Evolutionary conservation across 2,888 invertebrate genomes (phyloP), one percentile per base, ranked within the genome.

Genomic region (Eupithecia inturbata): DNA sequence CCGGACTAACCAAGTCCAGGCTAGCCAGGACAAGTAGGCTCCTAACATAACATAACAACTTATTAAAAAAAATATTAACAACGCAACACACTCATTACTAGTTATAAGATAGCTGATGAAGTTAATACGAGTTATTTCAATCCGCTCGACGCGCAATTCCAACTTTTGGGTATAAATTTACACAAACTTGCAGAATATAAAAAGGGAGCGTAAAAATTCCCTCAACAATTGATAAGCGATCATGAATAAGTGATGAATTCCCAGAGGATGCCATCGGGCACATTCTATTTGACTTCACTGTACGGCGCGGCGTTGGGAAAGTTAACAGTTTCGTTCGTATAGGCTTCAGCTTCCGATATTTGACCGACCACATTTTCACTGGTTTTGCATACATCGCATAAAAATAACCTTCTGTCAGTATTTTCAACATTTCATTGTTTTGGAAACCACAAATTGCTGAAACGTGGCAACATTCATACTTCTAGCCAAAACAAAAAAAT

Each of bases 231-330:
- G 67, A 74, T 75, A 70, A 73, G 71, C 73, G 73, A 75, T 77
- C 77, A 76, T 78, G 79, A 79, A 78, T 79, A 79, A 78, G 71
- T 60, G 70, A 79, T 78, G 74, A 72, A 67, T 69, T 72, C 41
- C 69, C 66, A 14, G 9, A n/a, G 68, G 67, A 69, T 39, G 49
- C 53, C 67, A 72, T 70, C 33, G 62, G 67, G 64, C 67, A n/a
- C 4, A 31, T 64, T 71, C 64, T 64, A 70, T 41, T 63, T n/a
- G 22, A 70, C 45, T 70, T 70, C 49, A 57, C 5, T 57, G 22
- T 57, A 26, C 22, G 10, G 6, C n/a, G 1, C 22, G 12, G 53
- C 53, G 22, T 26, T 26, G 26, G 36, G 19, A 45, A 60, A 41
- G 53, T 57, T 22, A 62, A 68, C 62, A 63, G 36, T 57, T 26